Evolutionary conservation across 92 coral and sea anemone genomes (phyloP), one percentile per base, ranked within the genome.

Genomic region (Galaxea fascicularis): DNA sequence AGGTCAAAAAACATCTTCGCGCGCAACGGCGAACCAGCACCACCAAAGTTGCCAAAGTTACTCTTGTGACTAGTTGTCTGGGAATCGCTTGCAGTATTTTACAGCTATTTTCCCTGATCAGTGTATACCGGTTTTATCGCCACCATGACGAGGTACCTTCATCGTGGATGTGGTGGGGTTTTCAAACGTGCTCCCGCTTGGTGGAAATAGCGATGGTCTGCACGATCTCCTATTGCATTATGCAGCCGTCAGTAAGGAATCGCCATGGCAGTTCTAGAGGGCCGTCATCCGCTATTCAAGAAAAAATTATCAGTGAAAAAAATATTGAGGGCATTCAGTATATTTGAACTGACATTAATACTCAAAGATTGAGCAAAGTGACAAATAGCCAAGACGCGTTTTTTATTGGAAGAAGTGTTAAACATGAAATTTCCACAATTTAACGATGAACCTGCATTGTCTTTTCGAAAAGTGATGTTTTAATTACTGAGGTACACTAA

Each of bases 81-180:
- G 98, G 98, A 21, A 54, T 93, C 11, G 79, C 83, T 25, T 82
- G 91, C 52, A 90, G 95, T 24, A 87, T 62, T 4, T 45, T 91
- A 16, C 98, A 93, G 73, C 17, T 87, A 0, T 93, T 89, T 70
- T 88, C 98, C 4, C 46, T 93, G 68, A 73, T 92, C 18, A 77
- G 83, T 16, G 93, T 93, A 12, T 93, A 89, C 58, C 72, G 82
- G n/a, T 51, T 73, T 51, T 90, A 90, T 30, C 26, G 82, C 68
- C 80, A 79, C 16, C 31, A 9, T 53, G 26, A 35, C 1, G 90
- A 81, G 4, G 80, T 80, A 10, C 88, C 90, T 21, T 22, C 76
- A 0, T 93, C 95, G 0, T 93, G 98, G 98, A 83, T 88, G 17
- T 93, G 93, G 98, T 93, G 92, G 94, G 13, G 25, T 0, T 93